Conservation (phyloP, 2,888 invertebrate species). For the Drosophila eohydei region DNA sequence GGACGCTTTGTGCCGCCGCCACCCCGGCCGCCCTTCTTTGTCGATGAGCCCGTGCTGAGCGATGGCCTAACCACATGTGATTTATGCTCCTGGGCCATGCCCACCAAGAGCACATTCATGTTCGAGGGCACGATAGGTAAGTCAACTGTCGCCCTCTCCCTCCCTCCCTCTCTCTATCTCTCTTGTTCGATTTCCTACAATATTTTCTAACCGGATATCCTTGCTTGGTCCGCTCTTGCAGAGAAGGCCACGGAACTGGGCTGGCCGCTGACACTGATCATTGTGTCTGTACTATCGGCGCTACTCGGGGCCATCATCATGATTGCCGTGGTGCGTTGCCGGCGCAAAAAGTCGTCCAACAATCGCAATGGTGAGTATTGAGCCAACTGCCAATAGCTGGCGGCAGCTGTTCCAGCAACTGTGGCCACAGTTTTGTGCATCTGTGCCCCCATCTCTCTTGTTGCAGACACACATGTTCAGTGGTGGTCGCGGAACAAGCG, state of each 20-base stretch:
- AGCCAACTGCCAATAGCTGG: conserved; percentile 3
- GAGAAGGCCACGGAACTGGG: conserved; percentile 88
- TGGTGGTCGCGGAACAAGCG: conserved; percentile 85
- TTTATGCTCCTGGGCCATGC: conserved; percentile 90
- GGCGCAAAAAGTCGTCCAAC: conserved; percentile 85
- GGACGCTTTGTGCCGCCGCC: conserved; percentile 88
- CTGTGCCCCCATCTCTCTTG: conserved; percentile 17
- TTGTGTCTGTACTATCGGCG: conserved; percentile 90
- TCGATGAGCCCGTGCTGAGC: conserved; percentile 87
- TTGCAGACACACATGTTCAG: conserved; percentile 84
- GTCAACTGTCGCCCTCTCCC: background rate
- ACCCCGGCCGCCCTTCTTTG: conserved; percentile 88
- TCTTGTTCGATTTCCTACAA: background rate
- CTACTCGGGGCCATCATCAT: conserved; percentile 90
- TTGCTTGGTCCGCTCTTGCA: conserved; percentile 50
- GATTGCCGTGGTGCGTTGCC: conserved; percentile 89
- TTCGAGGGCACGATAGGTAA: conserved; percentile 88
- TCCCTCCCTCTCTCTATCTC: background rate
- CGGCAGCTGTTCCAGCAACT: background rate
- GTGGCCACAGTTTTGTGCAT: conserved; percentile 20
- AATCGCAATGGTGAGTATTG: conserved; percentile 84
- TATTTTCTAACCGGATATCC: conserved; percentile 5
- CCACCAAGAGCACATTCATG: conserved; percentile 86
- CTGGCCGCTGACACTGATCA: conserved; percentile 89
- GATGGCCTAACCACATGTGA: conserved; percentile 91